Conservation (phyloP, 2,113 vertebrate species). For the Felis chaus region DNA sequence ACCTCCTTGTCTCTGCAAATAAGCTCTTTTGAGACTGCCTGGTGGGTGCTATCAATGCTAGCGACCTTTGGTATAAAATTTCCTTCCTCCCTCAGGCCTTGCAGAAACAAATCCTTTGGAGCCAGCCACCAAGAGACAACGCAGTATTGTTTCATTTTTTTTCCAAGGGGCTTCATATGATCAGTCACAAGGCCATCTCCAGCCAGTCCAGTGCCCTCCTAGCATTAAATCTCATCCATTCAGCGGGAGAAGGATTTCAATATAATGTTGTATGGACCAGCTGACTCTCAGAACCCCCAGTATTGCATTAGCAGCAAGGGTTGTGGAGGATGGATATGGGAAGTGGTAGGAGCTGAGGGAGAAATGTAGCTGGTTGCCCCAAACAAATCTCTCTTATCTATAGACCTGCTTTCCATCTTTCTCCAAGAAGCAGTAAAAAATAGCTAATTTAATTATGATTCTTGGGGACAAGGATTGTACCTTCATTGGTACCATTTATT, state of each 20-base stretch:
- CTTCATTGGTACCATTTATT: not conserved
- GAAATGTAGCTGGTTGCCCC: not conserved
- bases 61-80: not conserved
- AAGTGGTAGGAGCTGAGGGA: not conserved
- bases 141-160: not conserved
- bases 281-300: not conserved
- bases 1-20: not conserved
- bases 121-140: not conserved
- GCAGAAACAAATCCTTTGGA: not conserved
- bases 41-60: not conserved
- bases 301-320: not conserved
- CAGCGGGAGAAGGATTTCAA: not conserved
- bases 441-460: slow-evolving; percentile 17
- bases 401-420: slow-evolving; percentile 10
- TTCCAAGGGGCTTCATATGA: not conserved
- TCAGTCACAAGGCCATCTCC: not conserved
- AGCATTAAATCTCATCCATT: not conserved
- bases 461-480: not conserved
- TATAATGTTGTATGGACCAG: not conserved
- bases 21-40: not conserved
- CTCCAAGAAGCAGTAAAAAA: not conserved
- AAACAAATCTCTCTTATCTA: not conserved
- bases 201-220: not conserved
- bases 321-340: not conserved
- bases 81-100: not conserved